Base-by-base conservation (phyloP, 1,140 invertebrate species). In the Portunus trituberculatus region DNA sequence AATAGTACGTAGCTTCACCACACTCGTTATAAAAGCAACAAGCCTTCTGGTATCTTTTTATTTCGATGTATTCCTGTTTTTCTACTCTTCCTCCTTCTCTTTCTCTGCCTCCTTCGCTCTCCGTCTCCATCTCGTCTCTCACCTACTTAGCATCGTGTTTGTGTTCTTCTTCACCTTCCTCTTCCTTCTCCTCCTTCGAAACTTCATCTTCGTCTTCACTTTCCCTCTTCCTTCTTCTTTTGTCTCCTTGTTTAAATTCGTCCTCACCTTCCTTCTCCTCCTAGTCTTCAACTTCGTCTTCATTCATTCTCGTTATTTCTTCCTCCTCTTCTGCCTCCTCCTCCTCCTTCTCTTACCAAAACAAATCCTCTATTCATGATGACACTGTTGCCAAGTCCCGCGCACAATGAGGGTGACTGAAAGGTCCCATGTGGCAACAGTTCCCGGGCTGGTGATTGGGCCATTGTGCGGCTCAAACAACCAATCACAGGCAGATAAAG, bases 401-500 rank as follows among this genome's bases (percentile, higher is more conserved):
- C 46, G 8, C n/a, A 93, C 92, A 93, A 93, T 67, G 84, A 76
- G 28, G 92, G 3, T 20, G n/a, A 39, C 59, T 20, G 28, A 31
- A 32, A 59, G 52, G 86, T n/a, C 87, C 46, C 93, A 89, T 89
- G 93, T 94, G 93, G 31, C 32, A 25, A 29, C 16, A 76, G 67
- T 76, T 25, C 20, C 67, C n/a, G 20, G 67, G 10, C 20, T 76
- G 10, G 28, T 31, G 91, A 31, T 67, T 67, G n/a, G 46, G n/a
- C 87, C 46, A 94, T 94, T 94, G 93, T 94, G 25, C 29, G 29
- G 20, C 25, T 31, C 88, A 87, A 90, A 28, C 87, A 89, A 89
- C 87, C 93, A 94, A 94, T 94, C 93, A 90, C 25, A 94, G 93
- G 82, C 87, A 94, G 93, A 94, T 94, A 94, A 91, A 94, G 59